A percentile compares a stretch with the other conserved stretches of the same genome.
Conservation (phyloP, 2,888 invertebrate species). For the Melinopterus prodromus region DNA sequence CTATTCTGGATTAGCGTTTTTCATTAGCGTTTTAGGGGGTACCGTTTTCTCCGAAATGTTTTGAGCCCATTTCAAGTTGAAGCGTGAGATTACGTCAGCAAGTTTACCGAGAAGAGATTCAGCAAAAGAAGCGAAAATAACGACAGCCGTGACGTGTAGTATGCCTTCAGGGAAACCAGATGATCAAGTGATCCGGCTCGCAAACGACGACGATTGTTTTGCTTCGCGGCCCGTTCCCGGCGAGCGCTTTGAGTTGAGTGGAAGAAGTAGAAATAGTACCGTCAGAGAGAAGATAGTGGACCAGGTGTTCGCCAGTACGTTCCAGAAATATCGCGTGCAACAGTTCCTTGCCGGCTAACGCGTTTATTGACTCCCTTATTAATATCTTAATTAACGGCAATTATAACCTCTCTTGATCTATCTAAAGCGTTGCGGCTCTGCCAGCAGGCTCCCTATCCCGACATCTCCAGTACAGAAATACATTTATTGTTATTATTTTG, state of each 20-base stretch:
- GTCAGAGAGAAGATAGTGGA: constrained; percentile 5
- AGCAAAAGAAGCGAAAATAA: constrained; percentile 9
- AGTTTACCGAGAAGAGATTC: not conserved
- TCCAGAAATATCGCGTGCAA: constrained; percentile 43
- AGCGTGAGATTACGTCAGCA: not conserved
- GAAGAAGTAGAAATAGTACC: constrained; percentile 12
- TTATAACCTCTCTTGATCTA: constrained; percentile 39
- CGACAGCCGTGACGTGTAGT: not conserved
- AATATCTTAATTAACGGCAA: constrained; percentile 45
- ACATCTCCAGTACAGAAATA: constrained; percentile 21
- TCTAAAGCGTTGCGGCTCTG: constrained; percentile 4
- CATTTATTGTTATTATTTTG: constrained; percentile 19
- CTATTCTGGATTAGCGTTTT: not conserved
- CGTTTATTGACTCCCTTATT: constrained; percentile 47
- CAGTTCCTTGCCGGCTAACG: constrained; percentile 38
- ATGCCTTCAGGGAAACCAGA: not conserved
- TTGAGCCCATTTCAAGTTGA: not conserved
- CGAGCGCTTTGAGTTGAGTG: not conserved
- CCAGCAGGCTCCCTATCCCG: constrained; percentile 1
- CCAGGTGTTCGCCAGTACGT: constrained; percentile 36
- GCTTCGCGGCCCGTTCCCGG: not conserved
- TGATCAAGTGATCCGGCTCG: not conserved
- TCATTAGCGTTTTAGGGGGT: not conserved
- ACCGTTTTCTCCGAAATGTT: constrained; percentile 4
- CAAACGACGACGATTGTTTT: not conserved